Percentiles rank a stretch among this genome's conserved stretches.
These are phyloP conservation scores for Hydractinia symbiolongicarpus DNA, from an alignment of 30 jellyfish, hydroid and myxozoan species.

Conservation along the genomic window DNA sequence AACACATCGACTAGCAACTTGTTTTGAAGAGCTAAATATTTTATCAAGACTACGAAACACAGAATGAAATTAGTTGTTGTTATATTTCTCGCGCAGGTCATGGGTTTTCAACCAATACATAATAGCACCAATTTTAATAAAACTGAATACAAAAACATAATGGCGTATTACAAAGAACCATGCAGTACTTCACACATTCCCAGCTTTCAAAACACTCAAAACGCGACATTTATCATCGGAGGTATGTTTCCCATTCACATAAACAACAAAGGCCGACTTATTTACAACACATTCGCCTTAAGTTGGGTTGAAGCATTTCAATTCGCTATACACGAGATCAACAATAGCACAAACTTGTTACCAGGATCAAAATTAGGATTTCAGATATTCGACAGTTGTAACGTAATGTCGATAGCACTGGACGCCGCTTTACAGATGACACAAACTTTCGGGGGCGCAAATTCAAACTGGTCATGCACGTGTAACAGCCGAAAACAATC, in stretches of 20 bases:
- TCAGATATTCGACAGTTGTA: slow-evolving; percentile 84
- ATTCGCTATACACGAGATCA: slow-evolving; percentile 78
- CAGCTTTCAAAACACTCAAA: not conserved
- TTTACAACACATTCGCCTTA: slow-evolving; percentile 67
- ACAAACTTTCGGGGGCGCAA: slow-evolving; percentile 9
- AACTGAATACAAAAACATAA: too few species aligned
- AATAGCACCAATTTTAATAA: too few species aligned
- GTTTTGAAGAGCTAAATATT: too few species aligned
- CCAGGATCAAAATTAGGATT: slow-evolving; percentile 64
- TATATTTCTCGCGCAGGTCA: too few species aligned
- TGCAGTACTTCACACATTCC: too few species aligned
- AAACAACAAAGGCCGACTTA: slow-evolving; percentile 26
- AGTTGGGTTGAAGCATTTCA: slow-evolving; percentile 91
- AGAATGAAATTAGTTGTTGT: too few species aligned
- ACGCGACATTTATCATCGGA: slow-evolving; percentile 61
- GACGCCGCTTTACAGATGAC: slow-evolving; percentile 69
- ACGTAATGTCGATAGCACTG: slow-evolving; percentile 65
- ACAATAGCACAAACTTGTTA: slow-evolving; percentile 42
- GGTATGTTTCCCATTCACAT: slow-evolving; percentile 86
- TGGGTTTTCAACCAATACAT: too few species aligned
- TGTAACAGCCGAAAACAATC: slow-evolving; percentile 50
- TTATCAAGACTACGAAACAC: too few species aligned
- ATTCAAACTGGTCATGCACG: slow-evolving; percentile 25
- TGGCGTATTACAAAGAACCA: too few species aligned
- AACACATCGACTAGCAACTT: too few species aligned